Evolutionary conservation across 1,140 invertebrate species (phyloP).

Genomic region (Meloidogyne hapla): DNA sequence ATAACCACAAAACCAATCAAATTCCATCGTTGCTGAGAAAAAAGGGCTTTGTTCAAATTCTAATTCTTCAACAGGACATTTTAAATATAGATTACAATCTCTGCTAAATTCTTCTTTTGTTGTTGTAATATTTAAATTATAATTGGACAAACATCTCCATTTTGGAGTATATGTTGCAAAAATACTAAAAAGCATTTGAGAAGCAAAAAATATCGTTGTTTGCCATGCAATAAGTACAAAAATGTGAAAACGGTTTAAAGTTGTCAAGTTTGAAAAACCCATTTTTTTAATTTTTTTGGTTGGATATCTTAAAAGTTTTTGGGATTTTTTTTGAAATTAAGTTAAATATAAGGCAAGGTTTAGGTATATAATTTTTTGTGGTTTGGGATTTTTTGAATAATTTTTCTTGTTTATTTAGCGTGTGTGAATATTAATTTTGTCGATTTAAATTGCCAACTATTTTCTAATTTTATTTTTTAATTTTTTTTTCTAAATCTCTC

Average conservation of each 20-base stretch:
- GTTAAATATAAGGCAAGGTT: background rate
- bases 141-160: conserved; percentile 11
- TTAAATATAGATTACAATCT: conserved; percentile 18
- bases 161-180: conserved; percentile 27
- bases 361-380: no score
- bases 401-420: no score
- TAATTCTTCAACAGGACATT: conserved; percentile 12
- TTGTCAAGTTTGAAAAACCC: background rate
- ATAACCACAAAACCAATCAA: conserved; percentile 29
- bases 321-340: background rate
- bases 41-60: conserved; percentile 28
- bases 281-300: background rate
- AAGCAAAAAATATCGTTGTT: conserved; percentile 29
- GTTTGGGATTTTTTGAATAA: no score
- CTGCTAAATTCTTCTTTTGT: background rate
- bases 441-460: no score
- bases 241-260: conserved; percentile 28
- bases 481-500: no score
- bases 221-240: conserved; percentile 27
- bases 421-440: no score
- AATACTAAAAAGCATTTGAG: conserved; percentile 30
- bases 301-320: no score
- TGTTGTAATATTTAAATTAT: background rate
- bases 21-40: conserved; percentile 27
- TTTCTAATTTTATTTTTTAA: no score